These are phyloP conservation scores for Aphaenogaster floridana DNA, from an alignment of 1,140 invertebrate species.

Conservation along the genomic window DNA sequence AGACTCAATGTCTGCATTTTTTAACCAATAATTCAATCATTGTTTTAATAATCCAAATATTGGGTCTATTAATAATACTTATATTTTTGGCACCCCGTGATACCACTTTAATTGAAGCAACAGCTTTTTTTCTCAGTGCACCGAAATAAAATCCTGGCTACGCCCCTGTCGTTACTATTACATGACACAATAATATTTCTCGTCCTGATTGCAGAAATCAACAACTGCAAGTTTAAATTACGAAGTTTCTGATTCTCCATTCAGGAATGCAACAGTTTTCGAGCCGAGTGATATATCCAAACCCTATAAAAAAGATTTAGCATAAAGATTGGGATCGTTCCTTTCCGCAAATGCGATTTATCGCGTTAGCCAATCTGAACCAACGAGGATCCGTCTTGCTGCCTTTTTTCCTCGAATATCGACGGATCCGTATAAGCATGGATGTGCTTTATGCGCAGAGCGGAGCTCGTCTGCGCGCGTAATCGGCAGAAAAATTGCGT, in stretches of 20 bases:
- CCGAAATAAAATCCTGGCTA: too few species aligned
- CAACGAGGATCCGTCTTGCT: background rate
- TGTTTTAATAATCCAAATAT: too few species aligned
- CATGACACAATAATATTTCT: background rate
- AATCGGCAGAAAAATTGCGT: constrained; percentile 52
- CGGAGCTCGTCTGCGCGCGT: background rate
- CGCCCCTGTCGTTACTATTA: background rate
- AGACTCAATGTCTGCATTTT: too few species aligned
- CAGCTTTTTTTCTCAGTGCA: too few species aligned
- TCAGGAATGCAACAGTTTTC: background rate
- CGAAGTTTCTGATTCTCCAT: background rate
- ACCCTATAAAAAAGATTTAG: background rate
- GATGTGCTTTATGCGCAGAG: background rate
- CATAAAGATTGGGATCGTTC: background rate
- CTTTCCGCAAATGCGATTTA: constrained; percentile 6
- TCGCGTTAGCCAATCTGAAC: background rate
- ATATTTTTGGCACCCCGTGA: too few species aligned
- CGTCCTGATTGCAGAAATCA: background rate
- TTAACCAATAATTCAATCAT: too few species aligned
- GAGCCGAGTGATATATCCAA: background rate
- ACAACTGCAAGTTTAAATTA: background rate
- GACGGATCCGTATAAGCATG: background rate
- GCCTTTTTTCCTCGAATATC: background rate
- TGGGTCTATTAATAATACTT: too few species aligned
- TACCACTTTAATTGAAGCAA: too few species aligned